Conservation (phyloP, 1,140 invertebrate species). For the Stenopsyche tienmushanensis region DNA sequence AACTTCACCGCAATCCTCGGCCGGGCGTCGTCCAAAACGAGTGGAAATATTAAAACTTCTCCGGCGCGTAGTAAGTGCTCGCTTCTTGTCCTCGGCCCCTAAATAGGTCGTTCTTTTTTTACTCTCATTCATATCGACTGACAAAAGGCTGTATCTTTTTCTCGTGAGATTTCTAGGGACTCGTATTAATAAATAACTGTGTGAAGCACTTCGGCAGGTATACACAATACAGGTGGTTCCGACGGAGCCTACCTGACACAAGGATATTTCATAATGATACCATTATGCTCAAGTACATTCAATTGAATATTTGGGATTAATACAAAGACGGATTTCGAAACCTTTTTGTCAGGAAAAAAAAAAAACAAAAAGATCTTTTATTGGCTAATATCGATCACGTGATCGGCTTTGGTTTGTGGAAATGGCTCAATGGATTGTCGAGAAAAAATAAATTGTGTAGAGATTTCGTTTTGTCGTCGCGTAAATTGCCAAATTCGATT, state of each 20-base stretch:
- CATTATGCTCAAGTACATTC: background rate
- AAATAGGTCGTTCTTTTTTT: constrained; percentile 14
- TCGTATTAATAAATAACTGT: constrained; percentile 29
- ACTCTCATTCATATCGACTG: constrained; percentile 6
- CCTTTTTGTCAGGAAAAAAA: background rate
- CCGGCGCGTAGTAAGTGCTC: too few species aligned
- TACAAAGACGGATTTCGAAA: background rate
- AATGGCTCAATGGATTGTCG: too few species aligned
- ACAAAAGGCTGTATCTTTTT: constrained; percentile 31
- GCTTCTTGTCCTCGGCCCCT: background rate
- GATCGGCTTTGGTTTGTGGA: too few species aligned
- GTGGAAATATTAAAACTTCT: too few species aligned
- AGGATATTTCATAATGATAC: constrained; percentile 3
- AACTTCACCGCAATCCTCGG: too few species aligned
- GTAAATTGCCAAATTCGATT: too few species aligned
- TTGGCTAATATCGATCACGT: too few species aligned
- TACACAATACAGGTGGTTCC: constrained; percentile 1
- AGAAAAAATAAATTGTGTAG: too few species aligned
- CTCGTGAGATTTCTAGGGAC: constrained; percentile 26
- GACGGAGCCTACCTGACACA: background rate
- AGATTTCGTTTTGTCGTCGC: too few species aligned
- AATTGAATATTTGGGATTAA: constrained; percentile 3
- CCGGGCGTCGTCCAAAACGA: too few species aligned
- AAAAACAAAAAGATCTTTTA: background rate
- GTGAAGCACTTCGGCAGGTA: constrained; percentile 18